A percentile compares a stretch with the other conserved stretches of the same genome.
phyloP scores from a whole-genome alignment of 2,797 vertebrate genomes.

The Myiotriccus ornatus region DNA sequence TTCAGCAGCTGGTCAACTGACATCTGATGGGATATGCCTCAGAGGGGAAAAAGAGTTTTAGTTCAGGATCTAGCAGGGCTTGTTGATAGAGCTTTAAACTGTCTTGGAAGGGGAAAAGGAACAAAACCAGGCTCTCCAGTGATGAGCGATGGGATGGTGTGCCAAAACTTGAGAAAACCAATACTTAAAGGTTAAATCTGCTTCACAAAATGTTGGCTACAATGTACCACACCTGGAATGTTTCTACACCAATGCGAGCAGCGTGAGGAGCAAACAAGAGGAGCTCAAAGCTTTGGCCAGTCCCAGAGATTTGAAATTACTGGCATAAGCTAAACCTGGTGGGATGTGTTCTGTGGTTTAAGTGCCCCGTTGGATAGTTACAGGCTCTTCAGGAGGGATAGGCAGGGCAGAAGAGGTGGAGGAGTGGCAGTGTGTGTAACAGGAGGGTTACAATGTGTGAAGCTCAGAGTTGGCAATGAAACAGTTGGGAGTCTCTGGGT shows the following conservation, averaged over 20 bases:
- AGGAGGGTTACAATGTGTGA: background rate
- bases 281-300: background rate
- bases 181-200: background rate
- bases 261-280: background rate
- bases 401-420: background rate
- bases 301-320: background rate
- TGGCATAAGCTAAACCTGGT: background rate
- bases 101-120: background rate
- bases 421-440: background rate
- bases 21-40: background rate
- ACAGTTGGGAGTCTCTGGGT: background rate
- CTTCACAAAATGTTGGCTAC: background rate
- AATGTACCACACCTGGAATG: background rate
- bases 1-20: background rate
- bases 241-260: background rate
- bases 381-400: background rate
- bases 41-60: background rate
- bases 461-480: background rate
- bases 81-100: background rate
- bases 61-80: background rate
- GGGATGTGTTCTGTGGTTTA: background rate
- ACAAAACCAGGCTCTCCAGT: background rate
- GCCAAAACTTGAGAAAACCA: background rate
- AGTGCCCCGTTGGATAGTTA: background rate
- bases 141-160: background rate